These are phyloP conservation scores for Typhlichthys subterraneus DNA, from an alignment of 2,797 vertebrate genomes.

Conservation along the genomic window DNA sequence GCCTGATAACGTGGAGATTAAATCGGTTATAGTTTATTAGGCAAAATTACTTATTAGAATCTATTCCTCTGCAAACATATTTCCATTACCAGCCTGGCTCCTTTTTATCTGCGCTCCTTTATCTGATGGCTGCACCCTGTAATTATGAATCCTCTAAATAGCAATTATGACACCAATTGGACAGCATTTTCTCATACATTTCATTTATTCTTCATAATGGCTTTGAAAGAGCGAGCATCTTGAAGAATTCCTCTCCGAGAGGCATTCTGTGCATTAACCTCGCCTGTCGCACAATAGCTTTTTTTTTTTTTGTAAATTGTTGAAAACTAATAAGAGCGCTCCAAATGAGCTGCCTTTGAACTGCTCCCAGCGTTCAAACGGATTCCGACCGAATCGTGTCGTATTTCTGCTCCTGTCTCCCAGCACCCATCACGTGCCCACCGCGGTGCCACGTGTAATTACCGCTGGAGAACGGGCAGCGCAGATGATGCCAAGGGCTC, in stretches of 20 bases:
- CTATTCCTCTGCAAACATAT: constrained; percentile 84
- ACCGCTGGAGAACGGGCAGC: constrained; percentile 68
- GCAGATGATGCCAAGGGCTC: constrained; percentile 81
- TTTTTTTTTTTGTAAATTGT: neutral
- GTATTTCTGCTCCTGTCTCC: constrained; percentile 62
- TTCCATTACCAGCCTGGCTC: constrained; percentile 80
- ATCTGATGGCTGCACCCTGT: constrained; percentile 79
- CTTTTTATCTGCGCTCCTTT: constrained; percentile 77
- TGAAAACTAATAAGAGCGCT: constrained; percentile 19
- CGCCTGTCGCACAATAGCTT: constrained; percentile 1
- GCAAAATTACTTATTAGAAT: constrained; percentile 87
- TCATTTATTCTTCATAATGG: constrained; percentile 70
- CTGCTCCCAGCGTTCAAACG: constrained; percentile 33
- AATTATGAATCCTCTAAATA: constrained; percentile 80
- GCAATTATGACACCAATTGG: constrained; percentile 76
- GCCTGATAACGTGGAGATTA: constrained; percentile 88
- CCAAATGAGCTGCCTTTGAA: constrained; percentile 57
- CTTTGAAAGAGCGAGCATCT: constrained; percentile 64
- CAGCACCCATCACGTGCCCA: constrained; percentile 72
- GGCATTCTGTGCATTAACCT: constrained; percentile 9
- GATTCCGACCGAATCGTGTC: constrained; percentile 42
- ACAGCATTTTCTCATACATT: constrained; percentile 71
- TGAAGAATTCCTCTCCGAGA: constrained; percentile 45
- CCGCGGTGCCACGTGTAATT: constrained; percentile 77
- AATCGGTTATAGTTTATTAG: constrained; percentile 90